Conservation (phyloP, 2,888 invertebrate genomes). For the Drosophila anomelani region DNA sequence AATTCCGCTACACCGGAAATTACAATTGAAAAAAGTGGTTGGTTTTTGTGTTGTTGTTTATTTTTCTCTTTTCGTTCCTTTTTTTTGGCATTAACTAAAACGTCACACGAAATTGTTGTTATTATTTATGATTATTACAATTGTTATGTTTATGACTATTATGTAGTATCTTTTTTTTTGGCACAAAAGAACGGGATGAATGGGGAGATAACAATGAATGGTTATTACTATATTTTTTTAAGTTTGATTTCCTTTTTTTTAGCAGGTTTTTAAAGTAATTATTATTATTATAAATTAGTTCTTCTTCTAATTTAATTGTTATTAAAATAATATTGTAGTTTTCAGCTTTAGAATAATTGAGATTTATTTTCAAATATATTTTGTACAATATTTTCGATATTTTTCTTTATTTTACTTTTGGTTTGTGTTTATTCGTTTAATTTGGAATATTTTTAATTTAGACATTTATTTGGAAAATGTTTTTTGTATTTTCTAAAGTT, state of each 20-base stretch:
- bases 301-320: background rate
- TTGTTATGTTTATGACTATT: constrained; percentile 38
- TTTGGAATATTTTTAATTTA: background rate
- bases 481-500: background rate
- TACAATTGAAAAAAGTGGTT: constrained; percentile 78
- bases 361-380: background rate
- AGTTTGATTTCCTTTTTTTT: constrained; percentile 1
- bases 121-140: constrained; percentile 46
- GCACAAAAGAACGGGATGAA: constrained; percentile 67
- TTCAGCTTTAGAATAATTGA: background rate
- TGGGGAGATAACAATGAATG: constrained; percentile 50
- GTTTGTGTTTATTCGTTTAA: background rate
- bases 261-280: background rate
- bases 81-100: constrained; percentile 27
- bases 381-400: background rate
- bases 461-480: background rate
- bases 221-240: constrained; percentile 14
- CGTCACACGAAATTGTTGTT: constrained; percentile 44
- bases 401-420: background rate
- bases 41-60: constrained; percentile 28
- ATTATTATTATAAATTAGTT: background rate
- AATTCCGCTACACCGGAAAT: constrained; percentile 80
- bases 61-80: constrained; percentile 18
- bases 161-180: constrained; percentile 24
- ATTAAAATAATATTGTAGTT: no score